Conservation (phyloP, 2,888 invertebrate species). For the Auanema freiburgensis region DNA sequence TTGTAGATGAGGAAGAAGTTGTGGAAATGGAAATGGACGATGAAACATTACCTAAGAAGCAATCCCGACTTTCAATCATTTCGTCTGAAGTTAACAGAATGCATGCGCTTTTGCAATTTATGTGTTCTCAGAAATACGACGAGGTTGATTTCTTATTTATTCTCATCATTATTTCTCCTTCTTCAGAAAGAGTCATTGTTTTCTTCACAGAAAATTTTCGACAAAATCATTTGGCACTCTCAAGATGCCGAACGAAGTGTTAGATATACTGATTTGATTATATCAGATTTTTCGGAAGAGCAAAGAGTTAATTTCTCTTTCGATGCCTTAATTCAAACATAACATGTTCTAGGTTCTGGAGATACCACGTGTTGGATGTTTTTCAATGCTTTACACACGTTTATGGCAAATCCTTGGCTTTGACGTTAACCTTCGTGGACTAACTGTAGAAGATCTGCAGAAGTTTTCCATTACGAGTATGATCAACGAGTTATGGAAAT, state of each 20-base stretch:
- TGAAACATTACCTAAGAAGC: no score
- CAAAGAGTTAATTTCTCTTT: no score
- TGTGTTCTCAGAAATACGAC: no score
- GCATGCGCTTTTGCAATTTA: no score
- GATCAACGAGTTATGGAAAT: slow-evolving; percentile 34
- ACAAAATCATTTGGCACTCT: slow-evolving; percentile 6
- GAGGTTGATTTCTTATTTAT: background rate
- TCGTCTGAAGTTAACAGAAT: no score
- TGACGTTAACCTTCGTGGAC: slow-evolving; percentile 28
- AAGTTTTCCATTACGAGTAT: slow-evolving; percentile 33
- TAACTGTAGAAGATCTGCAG: slow-evolving; percentile 35
- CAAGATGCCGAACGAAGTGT: background rate
- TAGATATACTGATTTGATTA: slow-evolving; percentile 6
- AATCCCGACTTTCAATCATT: no score
- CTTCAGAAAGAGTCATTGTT: slow-evolving; percentile 16
- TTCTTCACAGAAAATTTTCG: slow-evolving; percentile 1
- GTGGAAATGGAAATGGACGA: no score
- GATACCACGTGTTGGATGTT: slow-evolving; percentile 17
- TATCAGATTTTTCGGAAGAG: slow-evolving; percentile 2
- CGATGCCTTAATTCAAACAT: background rate
- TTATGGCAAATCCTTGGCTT: slow-evolving; percentile 36
- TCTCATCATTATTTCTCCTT: background rate
- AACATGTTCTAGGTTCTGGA: slow-evolving; percentile 5
- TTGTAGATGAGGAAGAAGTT: no score
- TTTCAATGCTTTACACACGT: slow-evolving; percentile 22